Evolutionary conservation across 2,888 invertebrate genomes (phyloP).

Genomic region (Sinhomidia bicolor): DNA sequence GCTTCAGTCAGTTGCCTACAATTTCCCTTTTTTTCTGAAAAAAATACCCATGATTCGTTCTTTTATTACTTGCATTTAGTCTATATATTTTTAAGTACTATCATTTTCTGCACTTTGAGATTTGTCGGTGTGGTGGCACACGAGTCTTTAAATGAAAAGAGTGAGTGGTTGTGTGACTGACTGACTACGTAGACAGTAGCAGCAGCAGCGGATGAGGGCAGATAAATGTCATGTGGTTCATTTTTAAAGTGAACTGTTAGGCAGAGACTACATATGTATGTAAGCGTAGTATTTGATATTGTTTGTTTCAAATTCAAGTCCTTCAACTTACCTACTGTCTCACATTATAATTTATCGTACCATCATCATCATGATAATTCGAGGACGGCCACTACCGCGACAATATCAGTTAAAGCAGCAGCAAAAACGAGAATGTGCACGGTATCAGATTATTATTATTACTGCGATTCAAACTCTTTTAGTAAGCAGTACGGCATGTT

Average conservation of each 20-base stretch:
- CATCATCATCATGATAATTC: background rate
- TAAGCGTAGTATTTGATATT: background rate
- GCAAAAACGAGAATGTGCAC: background rate
- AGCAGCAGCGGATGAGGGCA: background rate
- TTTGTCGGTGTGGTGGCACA: background rate
- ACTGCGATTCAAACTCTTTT: background rate
- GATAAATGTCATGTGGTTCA: background rate
- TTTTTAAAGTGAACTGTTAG: background rate
- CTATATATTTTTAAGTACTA: background rate
- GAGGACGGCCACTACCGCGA: constrained; percentile 26
- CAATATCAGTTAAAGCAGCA: background rate
- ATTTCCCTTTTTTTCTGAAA: constrained; percentile 16
- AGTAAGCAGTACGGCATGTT: background rate
- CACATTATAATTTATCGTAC: constrained; percentile 24
- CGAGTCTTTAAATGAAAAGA: background rate
- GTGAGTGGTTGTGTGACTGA: background rate
- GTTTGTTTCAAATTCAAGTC: background rate
- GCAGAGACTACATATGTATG: background rate
- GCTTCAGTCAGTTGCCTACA: background rate
- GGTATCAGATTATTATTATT: constrained; percentile 22
- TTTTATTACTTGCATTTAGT: background rate
- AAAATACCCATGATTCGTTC: background rate
- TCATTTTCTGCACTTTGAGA: background rate
- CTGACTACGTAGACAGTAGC: too few species aligned
- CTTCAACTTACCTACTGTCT: constrained; percentile 27